Conservation (phyloP, 2,113 vertebrate species). For the Trogon surrucura region DNA sequence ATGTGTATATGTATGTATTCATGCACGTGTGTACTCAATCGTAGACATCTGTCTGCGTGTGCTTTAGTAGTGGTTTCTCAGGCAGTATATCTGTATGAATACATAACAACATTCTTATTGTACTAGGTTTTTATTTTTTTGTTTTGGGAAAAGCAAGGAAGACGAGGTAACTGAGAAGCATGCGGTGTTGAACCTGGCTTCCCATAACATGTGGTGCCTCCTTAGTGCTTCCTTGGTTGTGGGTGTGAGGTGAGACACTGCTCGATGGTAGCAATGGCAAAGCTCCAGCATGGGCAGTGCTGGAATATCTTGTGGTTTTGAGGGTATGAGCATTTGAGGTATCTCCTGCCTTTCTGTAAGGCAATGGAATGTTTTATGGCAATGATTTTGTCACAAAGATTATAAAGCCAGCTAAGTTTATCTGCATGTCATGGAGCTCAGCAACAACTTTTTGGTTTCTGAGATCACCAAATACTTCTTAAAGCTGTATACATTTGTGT, state of each 20-base stretch:
- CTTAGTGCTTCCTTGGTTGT: background rate
- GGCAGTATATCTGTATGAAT: background rate
- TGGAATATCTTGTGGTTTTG: background rate
- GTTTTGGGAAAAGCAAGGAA: background rate
- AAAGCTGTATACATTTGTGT: background rate
- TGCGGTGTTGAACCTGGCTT: background rate
- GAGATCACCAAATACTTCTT: background rate
- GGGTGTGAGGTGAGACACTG: background rate
- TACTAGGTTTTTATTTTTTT: background rate
- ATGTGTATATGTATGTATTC: background rate
- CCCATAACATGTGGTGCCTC: background rate
- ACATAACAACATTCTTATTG: background rate
- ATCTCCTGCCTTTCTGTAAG: background rate
- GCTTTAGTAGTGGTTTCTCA: background rate
- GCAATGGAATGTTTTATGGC: background rate
- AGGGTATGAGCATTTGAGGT: background rate
- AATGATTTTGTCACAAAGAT: background rate
- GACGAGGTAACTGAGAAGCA: background rate
- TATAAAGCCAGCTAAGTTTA: background rate
- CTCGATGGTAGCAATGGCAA: background rate
- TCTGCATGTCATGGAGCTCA: background rate
- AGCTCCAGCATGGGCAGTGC: background rate
- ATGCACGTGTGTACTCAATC: fast-evolving
- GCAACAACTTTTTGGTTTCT: background rate
- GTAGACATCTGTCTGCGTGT: background rate